phyloP scores from a whole-genome alignment of 2,113 vertebrate species.

The Desmodus rotundus region DNA sequence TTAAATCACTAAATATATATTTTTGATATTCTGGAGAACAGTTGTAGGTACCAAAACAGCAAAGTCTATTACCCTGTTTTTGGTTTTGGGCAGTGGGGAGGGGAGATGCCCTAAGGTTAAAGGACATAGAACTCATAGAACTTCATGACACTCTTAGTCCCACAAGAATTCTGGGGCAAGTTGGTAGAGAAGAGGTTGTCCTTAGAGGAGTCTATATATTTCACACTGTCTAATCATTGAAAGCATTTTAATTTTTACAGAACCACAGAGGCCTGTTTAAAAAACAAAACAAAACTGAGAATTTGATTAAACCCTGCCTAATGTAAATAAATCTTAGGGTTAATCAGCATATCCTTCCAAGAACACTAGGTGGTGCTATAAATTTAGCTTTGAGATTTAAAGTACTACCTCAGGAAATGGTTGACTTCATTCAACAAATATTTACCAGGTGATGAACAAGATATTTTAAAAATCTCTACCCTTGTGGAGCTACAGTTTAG shows the following conservation, averaged over 20 bases:
- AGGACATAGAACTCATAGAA: not conserved
- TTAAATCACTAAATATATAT: not conserved
- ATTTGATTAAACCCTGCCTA: not conserved
- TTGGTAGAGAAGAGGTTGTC: not conserved
- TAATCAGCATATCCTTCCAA: not conserved
- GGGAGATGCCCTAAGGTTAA: not conserved
- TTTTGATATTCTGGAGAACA: not conserved
- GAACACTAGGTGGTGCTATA: constrained; percentile 62
- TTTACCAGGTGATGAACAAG: constrained; percentile 29
- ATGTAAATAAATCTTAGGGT: not conserved
- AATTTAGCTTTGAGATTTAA: constrained; percentile 35
- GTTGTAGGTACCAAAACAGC: not conserved
- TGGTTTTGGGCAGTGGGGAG: too few relatives aligned
- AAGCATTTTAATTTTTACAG: constrained; percentile 12
- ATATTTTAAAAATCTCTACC: not conserved
- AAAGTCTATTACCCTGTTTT: not conserved
- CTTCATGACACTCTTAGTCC: not conserved
- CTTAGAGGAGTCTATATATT: not conserved
- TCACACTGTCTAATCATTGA: not conserved
- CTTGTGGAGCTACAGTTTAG: not conserved
- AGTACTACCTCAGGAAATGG: not conserved
- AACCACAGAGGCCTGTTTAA: not conserved
- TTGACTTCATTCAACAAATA: not conserved
- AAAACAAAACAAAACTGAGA: not conserved
- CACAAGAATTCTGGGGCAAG: not conserved